Percentiles rank a stretch among this genome's conserved stretches.
Evolutionary conservation across 2,888 invertebrate species (phyloP).

Genomic region (Pandemis corylana): DNA sequence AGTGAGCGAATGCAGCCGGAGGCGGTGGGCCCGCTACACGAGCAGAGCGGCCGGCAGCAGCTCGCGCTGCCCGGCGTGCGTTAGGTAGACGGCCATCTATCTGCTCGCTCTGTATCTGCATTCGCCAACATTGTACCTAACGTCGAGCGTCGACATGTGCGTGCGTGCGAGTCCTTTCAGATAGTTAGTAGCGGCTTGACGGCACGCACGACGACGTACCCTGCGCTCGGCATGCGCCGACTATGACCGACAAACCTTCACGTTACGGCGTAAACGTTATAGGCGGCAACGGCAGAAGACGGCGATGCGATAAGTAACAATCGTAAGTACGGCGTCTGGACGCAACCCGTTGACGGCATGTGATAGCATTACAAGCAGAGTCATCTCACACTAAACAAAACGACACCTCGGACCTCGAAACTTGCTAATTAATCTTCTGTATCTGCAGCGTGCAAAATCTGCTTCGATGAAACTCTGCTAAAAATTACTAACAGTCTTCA

Average conservation of each 20-base stretch:
- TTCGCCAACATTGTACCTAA: slow-evolving; percentile 35
- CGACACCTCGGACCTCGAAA: slow-evolving; percentile 23
- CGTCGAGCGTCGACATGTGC: slow-evolving; percentile 40
- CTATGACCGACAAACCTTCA: slow-evolving; percentile 34
- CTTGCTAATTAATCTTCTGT: slow-evolving; percentile 8
- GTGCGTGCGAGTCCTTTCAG: slow-evolving; percentile 43
- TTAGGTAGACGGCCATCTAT: slow-evolving; percentile 2
- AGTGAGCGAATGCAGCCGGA: slow-evolving; percentile 17
- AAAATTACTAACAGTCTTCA: slow-evolving; percentile 39
- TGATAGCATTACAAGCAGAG: slow-evolving; percentile 18
- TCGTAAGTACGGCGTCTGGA: slow-evolving; percentile 42
- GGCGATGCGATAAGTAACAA: slow-evolving; percentile 39
- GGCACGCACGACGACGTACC: slow-evolving; percentile 20
- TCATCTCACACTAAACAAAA: slow-evolving; percentile 28
- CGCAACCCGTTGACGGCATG: slow-evolving; percentile 40
- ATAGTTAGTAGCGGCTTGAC: slow-evolving; percentile 43
- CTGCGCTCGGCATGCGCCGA: slow-evolving; percentile 26
- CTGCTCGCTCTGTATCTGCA: slow-evolving; percentile 30
- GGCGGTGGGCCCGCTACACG: slow-evolving; percentile 3
- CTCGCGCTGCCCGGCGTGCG: not conserved
- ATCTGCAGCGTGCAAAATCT: slow-evolving; percentile 32
- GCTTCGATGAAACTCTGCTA: slow-evolving; percentile 34
- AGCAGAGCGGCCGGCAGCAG: slow-evolving; percentile 1
- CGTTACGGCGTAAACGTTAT: slow-evolving; percentile 40
- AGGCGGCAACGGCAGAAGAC: slow-evolving; percentile 41